Conservation (phyloP, 1,140 invertebrate species). For the Pseudachorutes palmiensis region DNA sequence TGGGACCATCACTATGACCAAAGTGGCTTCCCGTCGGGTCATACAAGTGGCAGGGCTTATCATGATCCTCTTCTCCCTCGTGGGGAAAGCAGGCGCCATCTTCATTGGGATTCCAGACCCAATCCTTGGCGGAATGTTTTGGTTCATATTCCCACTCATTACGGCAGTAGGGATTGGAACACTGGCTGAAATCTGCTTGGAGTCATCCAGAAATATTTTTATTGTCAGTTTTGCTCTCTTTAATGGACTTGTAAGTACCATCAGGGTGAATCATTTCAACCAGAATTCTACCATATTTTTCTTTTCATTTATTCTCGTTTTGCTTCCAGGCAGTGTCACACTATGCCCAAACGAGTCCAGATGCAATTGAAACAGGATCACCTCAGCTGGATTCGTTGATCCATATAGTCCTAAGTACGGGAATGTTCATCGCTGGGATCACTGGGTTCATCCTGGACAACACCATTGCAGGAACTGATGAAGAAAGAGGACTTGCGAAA, state of each 20-base stretch:
- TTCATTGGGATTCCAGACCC: slow-evolving; percentile 72
- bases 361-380: slow-evolving; percentile 40
- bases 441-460: slow-evolving; percentile 49
- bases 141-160: slow-evolving; percentile 70
- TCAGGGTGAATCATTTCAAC: neutral
- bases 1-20: slow-evolving; percentile 48
- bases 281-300: neutral
- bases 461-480: slow-evolving; percentile 39
- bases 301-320: slow-evolving; percentile 23
- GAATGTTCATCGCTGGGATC: slow-evolving; percentile 49
- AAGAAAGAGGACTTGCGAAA: slow-evolving; percentile 33
- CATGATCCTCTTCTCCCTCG: slow-evolving; percentile 43
- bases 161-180: slow-evolving; percentile 52
- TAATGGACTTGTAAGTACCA: slow-evolving; percentile 57
- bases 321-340: slow-evolving; percentile 43
- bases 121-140: slow-evolving; percentile 74
- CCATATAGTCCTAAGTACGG: slow-evolving; percentile 19
- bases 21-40: slow-evolving; percentile 47
- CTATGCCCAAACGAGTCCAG: slow-evolving; percentile 39
- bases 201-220: slow-evolving; percentile 73
- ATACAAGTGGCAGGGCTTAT: slow-evolving; percentile 42
- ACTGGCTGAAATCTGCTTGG: slow-evolving; percentile 69
- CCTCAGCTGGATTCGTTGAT: slow-evolving; percentile 15
- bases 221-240: slow-evolving; percentile 77
- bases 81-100: slow-evolving; percentile 56